Conservation (phyloP, 2,113 vertebrate genomes). For the Gavia stellata region DNA sequence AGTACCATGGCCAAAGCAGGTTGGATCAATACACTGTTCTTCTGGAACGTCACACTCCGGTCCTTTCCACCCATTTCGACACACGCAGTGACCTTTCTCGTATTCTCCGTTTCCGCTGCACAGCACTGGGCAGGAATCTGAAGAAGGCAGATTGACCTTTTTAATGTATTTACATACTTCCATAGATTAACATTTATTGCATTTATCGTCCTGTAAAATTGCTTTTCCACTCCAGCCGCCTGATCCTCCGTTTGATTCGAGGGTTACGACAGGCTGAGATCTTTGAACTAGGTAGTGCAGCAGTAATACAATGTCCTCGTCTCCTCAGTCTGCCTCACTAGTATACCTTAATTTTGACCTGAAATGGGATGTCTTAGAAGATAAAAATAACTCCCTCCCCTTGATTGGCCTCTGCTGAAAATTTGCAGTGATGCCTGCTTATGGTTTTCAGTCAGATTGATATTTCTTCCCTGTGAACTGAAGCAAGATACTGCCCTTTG, state of each 20-base stretch:
- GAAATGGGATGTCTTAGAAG: not conserved
- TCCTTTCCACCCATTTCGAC: slow-evolving; percentile 91
- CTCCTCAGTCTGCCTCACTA: not conserved
- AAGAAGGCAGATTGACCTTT: not conserved
- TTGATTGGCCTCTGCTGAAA: not conserved
- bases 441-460: not conserved
- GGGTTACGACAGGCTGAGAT: not conserved
- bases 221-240: not conserved
- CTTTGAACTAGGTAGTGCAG: not conserved
- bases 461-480: not conserved
- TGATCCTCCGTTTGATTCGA: not conserved
- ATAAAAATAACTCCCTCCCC: not conserved
- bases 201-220: not conserved
- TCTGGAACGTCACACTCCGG: slow-evolving; percentile 93
- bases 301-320: not conserved
- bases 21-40: slow-evolving; percentile 94
- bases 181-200: slow-evolving; percentile 13
- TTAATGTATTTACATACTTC: slow-evolving; percentile 16
- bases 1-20: slow-evolving; percentile 91
- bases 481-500: not conserved
- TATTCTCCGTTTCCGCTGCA: slow-evolving; percentile 95
- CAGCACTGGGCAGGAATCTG: slow-evolving; percentile 94
- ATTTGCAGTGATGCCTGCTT: not conserved
- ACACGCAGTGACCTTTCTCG: slow-evolving; percentile 91
- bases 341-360: not conserved